phyloP scores from a whole-genome alignment of 2,888 invertebrate species.

The Cordilura impudica region DNA sequence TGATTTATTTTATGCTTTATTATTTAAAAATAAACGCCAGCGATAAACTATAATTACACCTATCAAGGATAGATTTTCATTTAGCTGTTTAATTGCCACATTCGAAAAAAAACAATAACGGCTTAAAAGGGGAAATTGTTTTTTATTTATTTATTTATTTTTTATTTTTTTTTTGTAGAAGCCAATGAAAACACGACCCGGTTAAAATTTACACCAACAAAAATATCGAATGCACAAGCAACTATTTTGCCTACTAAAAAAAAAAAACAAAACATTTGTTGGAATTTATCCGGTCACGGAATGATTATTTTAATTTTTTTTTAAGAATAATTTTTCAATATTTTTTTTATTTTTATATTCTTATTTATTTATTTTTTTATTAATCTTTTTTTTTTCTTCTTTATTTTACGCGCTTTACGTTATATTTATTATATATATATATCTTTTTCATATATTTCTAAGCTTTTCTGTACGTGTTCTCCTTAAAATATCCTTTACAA shows the following conservation, averaged over 20 bases:
- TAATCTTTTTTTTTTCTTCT: slow-evolving; percentile 2
- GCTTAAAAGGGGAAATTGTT: not conserved
- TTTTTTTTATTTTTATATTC: slow-evolving; percentile 9
- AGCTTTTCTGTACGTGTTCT: slow-evolving; percentile 64
- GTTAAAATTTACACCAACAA: slow-evolving; percentile 5
- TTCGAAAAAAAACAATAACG: not conserved
- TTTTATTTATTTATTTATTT: too few relatives aligned
- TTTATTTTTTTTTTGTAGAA: not conserved
- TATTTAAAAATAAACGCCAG: not conserved
- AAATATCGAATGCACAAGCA: not conserved
- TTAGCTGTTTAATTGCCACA: not conserved
- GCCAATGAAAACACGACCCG: slow-evolving; percentile 43
- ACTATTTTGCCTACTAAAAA: slow-evolving; percentile 13
- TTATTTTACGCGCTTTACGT: slow-evolving; percentile 31
- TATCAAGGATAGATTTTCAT: not conserved
- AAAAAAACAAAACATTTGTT: not conserved
- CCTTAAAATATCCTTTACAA: slow-evolving; percentile 74
- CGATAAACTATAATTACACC: not conserved
- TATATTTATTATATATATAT: slow-evolving; percentile 24
- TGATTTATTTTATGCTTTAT: slow-evolving; percentile 9
- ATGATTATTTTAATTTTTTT: not conserved
- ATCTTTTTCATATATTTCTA: slow-evolving; percentile 30
- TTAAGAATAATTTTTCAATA: not conserved
- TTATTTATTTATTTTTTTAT: too few relatives aligned
- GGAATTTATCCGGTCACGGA: too few relatives aligned